These are phyloP conservation scores for Entelurus aequoreus DNA, from an alignment of 2,113 vertebrate species.

Conservation along the genomic window DNA sequence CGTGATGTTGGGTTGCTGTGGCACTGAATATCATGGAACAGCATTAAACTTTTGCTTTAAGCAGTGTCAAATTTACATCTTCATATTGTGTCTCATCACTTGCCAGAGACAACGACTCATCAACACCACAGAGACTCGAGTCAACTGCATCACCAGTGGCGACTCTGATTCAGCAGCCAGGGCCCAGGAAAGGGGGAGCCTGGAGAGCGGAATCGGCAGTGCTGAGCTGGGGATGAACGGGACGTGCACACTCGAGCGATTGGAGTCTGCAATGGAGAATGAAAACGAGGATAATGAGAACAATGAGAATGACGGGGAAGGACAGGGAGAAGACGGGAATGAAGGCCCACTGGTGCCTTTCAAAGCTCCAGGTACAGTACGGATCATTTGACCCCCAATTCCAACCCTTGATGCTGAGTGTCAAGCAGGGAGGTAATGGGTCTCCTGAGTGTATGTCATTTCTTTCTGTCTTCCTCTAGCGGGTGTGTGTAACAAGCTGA, in stretches of 20 bases:
- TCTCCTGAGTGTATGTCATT: background rate
- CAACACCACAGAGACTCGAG: conserved; percentile 78
- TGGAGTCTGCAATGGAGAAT: conserved; percentile 76
- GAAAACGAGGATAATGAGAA: conserved; percentile 85
- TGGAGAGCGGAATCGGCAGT: conserved; percentile 85
- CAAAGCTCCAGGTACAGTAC: conserved; percentile 74
- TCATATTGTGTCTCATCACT: background rate
- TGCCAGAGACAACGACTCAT: conserved; percentile 87
- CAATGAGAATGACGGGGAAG: conserved; percentile 79
- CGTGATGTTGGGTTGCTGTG: too few species aligned
- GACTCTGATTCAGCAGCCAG: conserved; percentile 82
- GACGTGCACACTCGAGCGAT: conserved; percentile 63
- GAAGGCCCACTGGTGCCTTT: conserved; percentile 84
- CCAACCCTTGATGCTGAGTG: too few species aligned
- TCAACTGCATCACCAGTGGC: conserved; percentile 75
- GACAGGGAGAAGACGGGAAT: conserved; percentile 67
- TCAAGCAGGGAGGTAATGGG: too few species aligned
- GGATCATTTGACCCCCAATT: too few species aligned
- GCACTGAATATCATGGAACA: too few species aligned
- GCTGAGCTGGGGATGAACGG: conserved; percentile 73
- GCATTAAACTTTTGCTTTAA: too few species aligned
- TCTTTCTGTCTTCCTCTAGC: conserved; percentile 52
- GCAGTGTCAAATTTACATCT: background rate
- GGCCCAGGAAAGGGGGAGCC: conserved; percentile 75
- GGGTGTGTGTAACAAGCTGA: conserved; percentile 77